Evolutionary conservation across 2,113 vertebrate genomes (phyloP), one percentile per base, ranked within the genome.

Genomic region (Ovis aries): DNA sequence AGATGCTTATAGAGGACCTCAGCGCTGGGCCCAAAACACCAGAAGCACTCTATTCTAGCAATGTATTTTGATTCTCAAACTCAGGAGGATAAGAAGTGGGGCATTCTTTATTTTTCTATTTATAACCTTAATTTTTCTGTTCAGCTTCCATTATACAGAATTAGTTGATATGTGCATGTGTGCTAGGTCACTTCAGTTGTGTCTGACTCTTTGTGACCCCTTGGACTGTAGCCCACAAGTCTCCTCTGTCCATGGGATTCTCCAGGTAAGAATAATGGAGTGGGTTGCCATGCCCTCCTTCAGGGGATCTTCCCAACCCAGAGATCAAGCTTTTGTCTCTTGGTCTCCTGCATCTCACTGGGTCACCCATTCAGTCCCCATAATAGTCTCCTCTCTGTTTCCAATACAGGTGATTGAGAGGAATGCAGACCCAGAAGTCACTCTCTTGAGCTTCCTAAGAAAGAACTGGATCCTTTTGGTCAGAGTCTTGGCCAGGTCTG

Each of bases 391-490:
- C 67, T 62, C n/a, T 89, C 93, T 91, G 48, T 81, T 98, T 92
- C 83, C 52, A 81, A 83, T 5, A 1, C 93, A 99, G 98, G 98
- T 98, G 67, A 88, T 86, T 23, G 98, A 98, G 45, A 98, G 60
- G 67, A 95, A 98, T 78, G 96, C 84, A 15, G 98, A 99, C 88
- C 98, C 98, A 0, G 96, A 99, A 98, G 94, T 98, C 85, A 94
- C 97, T 17, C 95, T 99, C 89, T 92, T 99, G 82, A 90, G 60
- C 88, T 99, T 98, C 96, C 93, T 99, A 36, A 98, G 98, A 88
- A 98, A 97, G 94, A 96, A 98, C 60, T 92, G 96, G 93, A 99
- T 91, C 98, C 98, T 98, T 98, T 93, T 83, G 8, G 45, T 25
- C 31, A 43, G 64, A 64, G 16, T 57, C 33, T 52, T 55, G 21